Evolutionary conservation across 2,113 vertebrate species (phyloP), one percentile per base, ranked within the genome.

Genomic region (Paralichthys olivaceus): DNA sequence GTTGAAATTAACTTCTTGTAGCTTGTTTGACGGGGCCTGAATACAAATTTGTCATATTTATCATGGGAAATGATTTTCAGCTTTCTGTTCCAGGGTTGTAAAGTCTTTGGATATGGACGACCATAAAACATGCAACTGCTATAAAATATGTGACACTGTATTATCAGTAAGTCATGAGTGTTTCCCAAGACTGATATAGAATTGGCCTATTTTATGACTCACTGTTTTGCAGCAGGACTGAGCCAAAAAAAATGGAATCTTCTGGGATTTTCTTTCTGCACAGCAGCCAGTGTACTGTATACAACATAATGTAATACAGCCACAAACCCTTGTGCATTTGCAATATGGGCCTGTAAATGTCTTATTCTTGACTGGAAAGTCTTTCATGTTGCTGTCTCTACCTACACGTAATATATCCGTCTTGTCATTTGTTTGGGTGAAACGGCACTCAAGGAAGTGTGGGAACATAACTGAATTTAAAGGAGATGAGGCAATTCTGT

Each of bases 1-100:
- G 29, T n/a, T 51, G 17, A 66, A 69, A 45, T 83, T 80, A 77
- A 80, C 56, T 80, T 43, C 22, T 19, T 32, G 28, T 7, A 11
- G 20, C 37, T 53, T 17, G 26, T 69, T 81, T 72, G 68, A 66
- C 54, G 34, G 60, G 49, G 26, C 76, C 49, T 32, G 22, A 81
- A 29, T 25, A 53, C 5, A 75, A 20, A 49, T 49, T n/a, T 43
- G 37, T 69, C 45, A 45, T 34, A 23, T 77, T 75, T 67, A 62
- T 74, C 49, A 85, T 32, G 25, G 56, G 55, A 74, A 40, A 51
- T 64, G 0, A 40, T 69, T 76, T 34, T 22, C 14, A 53, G 4
- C 26, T n/a, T n/a, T 61, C 69, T 45, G 20, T 25, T 68, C 4
- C 34, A 17, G 45, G 51, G 26, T 4, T 28, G 61, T 62, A n/a